Evolutionary conservation across 2,797 vertebrate genomes (phyloP).

Genomic region (Danio tinwini): DNA sequence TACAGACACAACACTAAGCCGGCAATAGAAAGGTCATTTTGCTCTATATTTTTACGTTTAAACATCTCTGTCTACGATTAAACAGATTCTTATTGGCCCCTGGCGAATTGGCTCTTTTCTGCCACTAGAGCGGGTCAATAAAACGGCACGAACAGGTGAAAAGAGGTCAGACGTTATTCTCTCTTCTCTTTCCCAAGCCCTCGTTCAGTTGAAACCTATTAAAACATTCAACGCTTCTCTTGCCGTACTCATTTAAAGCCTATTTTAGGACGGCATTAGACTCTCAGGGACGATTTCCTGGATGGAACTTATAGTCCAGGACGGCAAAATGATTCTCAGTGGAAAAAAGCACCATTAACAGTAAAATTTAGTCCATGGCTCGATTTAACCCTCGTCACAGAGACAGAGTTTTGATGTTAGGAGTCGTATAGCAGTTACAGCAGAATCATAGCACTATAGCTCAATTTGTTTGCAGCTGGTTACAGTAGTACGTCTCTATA

Average conservation of each 20-base stretch:
- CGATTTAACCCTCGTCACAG: slow-evolving; percentile 27
- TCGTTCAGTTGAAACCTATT: slow-evolving; percentile 49
- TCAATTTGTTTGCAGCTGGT: slow-evolving; percentile 52
- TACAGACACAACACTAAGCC: slow-evolving; percentile 30
- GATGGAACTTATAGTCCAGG: slow-evolving; percentile 46
- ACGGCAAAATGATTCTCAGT: slow-evolving; percentile 29
- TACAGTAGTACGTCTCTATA: slow-evolving; percentile 47
- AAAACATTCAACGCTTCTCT: slow-evolving; percentile 9
- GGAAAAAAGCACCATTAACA: slow-evolving; percentile 42
- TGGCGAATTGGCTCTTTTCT: slow-evolving; percentile 16
- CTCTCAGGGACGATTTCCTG: slow-evolving; percentile 46
- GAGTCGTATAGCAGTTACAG: slow-evolving; percentile 26
- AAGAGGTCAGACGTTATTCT: slow-evolving; percentile 45
- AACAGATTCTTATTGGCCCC: slow-evolving; percentile 36
- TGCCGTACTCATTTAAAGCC: slow-evolving; percentile 45
- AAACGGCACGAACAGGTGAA: slow-evolving; percentile 27
- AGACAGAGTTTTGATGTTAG: slow-evolving; percentile 38
- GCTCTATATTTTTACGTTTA: slow-evolving; percentile 35
- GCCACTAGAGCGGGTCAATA: slow-evolving; percentile 31
- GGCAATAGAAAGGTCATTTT: slow-evolving; percentile 37
- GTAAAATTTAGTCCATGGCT: slow-evolving; percentile 41
- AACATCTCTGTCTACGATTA: slow-evolving; percentile 37
- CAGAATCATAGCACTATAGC: slow-evolving; percentile 40
- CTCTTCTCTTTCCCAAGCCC: slow-evolving; percentile 28
- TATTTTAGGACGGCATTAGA: slow-evolving; percentile 48